Conservation (phyloP, 2,888 invertebrate genomes). For the Drosophila birchii region DNA sequence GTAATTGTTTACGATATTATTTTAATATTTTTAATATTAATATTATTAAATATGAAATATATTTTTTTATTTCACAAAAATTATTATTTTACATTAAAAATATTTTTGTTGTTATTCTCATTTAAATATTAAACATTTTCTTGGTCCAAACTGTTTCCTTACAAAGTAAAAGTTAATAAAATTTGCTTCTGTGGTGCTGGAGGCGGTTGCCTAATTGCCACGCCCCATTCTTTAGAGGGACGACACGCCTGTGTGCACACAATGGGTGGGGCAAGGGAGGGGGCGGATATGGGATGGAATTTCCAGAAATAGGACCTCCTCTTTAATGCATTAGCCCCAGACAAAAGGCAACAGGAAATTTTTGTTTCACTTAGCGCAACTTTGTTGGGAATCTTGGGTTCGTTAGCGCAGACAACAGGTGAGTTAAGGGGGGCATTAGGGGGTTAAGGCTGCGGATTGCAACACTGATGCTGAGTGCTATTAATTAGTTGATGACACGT, state of each 20-base stretch:
- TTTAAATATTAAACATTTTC: background rate
- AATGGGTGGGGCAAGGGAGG: conserved; percentile 1
- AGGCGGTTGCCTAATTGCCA: conserved; percentile 65
- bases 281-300: background rate
- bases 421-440: background rate
- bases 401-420: conserved; percentile 16
- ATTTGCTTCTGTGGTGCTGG: conserved; percentile 5
- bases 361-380: conserved; percentile 38
- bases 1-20: background rate
- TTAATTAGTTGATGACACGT: conserved; percentile 42
- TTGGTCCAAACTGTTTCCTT: background rate
- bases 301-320: conserved; percentile 17
- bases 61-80: background rate
- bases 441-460: background rate
- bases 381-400: conserved; percentile 24
- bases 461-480: conserved; percentile 27
- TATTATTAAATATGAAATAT: too few relatives aligned
- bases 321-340: conserved; percentile 32
- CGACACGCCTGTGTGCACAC: conserved; percentile 70
- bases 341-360: conserved; percentile 47
- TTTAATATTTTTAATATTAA: background rate
- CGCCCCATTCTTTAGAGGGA: conserved; percentile 35
- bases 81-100: background rate
- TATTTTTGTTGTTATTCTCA: background rate
- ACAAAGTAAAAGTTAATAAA: conserved; percentile 33